phyloP scores from a whole-genome alignment of 2,113 vertebrate species.

The Hippocampus barbouri region DNA sequence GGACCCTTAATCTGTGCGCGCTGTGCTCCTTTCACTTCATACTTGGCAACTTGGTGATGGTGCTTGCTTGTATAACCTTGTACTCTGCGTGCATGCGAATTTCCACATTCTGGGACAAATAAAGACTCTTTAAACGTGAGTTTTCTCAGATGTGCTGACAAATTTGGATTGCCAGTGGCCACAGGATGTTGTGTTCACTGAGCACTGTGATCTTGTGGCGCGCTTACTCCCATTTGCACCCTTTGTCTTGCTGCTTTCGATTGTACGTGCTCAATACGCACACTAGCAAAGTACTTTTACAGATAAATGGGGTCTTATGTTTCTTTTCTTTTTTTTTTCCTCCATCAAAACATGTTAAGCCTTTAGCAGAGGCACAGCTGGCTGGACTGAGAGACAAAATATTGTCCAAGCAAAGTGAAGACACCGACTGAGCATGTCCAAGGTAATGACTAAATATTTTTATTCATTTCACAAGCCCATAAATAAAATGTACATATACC shows the following conservation, averaged over 20 bases:
- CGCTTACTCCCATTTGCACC: neutral
- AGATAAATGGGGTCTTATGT: neutral
- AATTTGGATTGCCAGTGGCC: constrained; percentile 1
- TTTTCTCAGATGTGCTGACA: neutral
- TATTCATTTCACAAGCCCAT: too few species aligned
- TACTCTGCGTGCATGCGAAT: neutral
- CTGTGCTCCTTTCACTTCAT: neutral
- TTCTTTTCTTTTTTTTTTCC: too few species aligned
- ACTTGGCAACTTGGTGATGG: neutral
- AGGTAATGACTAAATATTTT: too few species aligned
- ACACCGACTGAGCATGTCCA: too few species aligned
- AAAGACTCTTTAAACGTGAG: neutral
- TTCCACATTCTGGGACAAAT: neutral
- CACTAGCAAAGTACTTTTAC: neutral
- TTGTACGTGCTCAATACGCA: neutral
- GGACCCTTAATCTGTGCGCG: neutral
- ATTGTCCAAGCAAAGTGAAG: too few species aligned
- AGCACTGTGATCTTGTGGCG: neutral
- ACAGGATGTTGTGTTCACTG: neutral
- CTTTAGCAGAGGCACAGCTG: too few species aligned
- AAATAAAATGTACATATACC: too few species aligned
- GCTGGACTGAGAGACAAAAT: too few species aligned
- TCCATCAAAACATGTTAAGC: too few species aligned
- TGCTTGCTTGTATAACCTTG: neutral
- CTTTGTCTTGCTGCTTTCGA: neutral